phyloP scores from a whole-genome alignment of 2,113 vertebrate species.

The Azemiops feae region DNA sequence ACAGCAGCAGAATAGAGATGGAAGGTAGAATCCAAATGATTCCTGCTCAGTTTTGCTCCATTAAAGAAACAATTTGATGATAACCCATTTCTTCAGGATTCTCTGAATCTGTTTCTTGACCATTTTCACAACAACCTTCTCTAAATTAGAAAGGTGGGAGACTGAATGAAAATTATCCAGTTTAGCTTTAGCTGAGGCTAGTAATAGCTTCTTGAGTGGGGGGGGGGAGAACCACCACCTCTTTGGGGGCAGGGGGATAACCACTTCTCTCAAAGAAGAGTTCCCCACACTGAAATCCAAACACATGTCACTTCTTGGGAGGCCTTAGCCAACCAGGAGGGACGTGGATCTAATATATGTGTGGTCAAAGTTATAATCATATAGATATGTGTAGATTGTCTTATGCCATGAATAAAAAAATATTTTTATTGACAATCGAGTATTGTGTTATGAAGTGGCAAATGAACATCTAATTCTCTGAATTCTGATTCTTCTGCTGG shows the following conservation, averaged over 20 bases:
- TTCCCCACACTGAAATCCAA: background rate
- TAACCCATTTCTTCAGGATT: background rate
- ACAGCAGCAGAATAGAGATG: background rate
- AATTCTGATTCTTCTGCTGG: background rate
- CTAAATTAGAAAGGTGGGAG: background rate
- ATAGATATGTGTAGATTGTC: background rate
- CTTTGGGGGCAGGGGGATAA: background rate
- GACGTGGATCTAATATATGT: background rate
- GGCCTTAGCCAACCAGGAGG: background rate
- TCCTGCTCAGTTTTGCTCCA: background rate
- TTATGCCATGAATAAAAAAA: background rate
- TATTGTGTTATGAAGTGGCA: background rate
- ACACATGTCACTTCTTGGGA: background rate
- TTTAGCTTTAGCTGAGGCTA: background rate
- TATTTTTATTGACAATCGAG: background rate
- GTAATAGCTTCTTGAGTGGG: background rate
- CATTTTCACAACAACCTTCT: background rate
- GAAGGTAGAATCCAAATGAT: background rate
- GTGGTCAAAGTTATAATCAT: background rate
- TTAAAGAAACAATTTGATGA: background rate
- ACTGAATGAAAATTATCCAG: background rate
- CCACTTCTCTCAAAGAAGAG: background rate
- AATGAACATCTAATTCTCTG: conserved; percentile 1
- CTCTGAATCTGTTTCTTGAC: background rate
- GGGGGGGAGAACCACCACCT: background rate